Evolutionary conservation across 2,797 vertebrate species (phyloP).

Genomic region (Sebastes wilsoni): DNA sequence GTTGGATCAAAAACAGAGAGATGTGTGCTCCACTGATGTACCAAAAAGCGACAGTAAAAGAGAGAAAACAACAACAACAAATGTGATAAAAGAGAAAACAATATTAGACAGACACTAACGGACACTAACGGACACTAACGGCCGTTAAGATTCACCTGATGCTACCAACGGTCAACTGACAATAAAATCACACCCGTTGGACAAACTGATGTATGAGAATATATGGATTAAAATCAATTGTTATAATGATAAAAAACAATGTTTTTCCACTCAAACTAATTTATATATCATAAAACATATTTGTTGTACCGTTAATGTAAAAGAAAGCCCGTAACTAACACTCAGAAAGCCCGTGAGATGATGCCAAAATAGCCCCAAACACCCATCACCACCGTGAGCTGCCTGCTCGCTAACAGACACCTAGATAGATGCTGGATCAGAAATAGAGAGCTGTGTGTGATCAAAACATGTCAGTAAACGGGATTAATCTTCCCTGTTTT

Average conservation of each 20-base stretch:
- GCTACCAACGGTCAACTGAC: neutral
- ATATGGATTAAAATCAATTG: neutral
- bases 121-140: neutral
- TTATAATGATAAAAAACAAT: neutral
- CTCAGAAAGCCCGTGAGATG: neutral
- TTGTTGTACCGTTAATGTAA: neutral
- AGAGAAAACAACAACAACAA: too few species aligned
- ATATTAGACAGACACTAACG: neutral
- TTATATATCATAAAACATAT: neutral
- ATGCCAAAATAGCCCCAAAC: conserved; percentile 7
- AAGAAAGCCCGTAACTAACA: neutral
- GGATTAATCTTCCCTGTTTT: neutral
- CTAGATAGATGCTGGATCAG: conserved; percentile 25
- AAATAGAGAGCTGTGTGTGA: conserved; percentile 15
- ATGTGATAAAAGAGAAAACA: too few species aligned
- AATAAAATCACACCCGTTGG: neutral
- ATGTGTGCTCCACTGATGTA: too few species aligned
- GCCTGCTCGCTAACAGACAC: conserved; percentile 49
- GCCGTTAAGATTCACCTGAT: neutral
- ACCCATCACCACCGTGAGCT: conserved; percentile 29
- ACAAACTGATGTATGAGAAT: neutral
- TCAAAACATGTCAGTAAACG: conserved; percentile 37
- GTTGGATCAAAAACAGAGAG: too few species aligned
- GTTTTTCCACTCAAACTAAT: neutral
- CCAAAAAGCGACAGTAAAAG: too few species aligned